Conservation (phyloP, 1,140 invertebrate species). For the Bradysia coprophila region DNA sequence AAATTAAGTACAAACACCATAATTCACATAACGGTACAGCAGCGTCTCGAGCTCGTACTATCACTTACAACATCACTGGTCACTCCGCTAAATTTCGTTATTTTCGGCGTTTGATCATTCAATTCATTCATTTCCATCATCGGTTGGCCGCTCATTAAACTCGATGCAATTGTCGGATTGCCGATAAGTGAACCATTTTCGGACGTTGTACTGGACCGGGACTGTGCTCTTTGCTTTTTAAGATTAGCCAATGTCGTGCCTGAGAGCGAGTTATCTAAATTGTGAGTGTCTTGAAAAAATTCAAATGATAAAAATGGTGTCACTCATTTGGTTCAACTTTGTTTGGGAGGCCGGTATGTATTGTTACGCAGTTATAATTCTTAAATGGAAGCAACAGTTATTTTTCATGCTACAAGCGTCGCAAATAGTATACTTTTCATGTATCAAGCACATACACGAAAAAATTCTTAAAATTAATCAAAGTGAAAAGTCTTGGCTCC, state of each 20-base stretch:
- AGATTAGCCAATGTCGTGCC: conserved; percentile 60
- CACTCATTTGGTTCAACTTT: too few species aligned
- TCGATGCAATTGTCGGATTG: not conserved
- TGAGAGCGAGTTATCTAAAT: conserved; percentile 16
- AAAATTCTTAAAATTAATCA: too few species aligned
- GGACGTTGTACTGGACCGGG: conserved; percentile 36
- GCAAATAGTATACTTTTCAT: too few species aligned
- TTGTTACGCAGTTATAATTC: too few species aligned
- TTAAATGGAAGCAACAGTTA: too few species aligned
- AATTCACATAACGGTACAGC: conserved; percentile 28
- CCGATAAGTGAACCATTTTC: conserved; percentile 22
- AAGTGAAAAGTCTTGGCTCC: too few species aligned
- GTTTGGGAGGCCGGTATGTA: too few species aligned
- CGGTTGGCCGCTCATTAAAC: not conserved
- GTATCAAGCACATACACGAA: too few species aligned
- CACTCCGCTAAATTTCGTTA: conserved; percentile 41
- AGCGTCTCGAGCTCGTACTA: conserved; percentile 37
- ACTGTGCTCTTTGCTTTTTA: conserved; percentile 74
- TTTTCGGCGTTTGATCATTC: conserved; percentile 14
- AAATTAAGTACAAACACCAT: not conserved
- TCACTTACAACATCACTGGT: conserved; percentile 44
- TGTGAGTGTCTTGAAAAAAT: conserved; percentile 6
- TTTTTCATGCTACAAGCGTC: too few species aligned
- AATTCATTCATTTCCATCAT: not conserved
- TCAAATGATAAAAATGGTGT: not conserved